Evolutionary conservation across 2,888 invertebrate species (phyloP).

Genomic region (Pachymerium ferrugineum): DNA sequence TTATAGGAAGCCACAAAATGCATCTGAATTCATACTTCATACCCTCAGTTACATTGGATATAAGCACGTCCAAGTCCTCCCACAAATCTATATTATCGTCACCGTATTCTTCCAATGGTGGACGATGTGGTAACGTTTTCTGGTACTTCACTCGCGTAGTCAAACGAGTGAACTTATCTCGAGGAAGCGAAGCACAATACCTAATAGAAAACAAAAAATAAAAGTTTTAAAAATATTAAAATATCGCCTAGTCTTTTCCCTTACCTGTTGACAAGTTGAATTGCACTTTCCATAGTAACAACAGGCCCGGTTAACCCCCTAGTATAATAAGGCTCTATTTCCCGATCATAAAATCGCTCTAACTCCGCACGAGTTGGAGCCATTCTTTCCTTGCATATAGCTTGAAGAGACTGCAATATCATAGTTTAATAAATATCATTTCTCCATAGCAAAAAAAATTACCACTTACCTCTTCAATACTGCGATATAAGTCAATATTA

Average conservation of each 20-base stretch:
- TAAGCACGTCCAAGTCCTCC: background rate
- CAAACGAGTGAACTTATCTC: constrained; percentile 53
- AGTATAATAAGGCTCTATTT: background rate
- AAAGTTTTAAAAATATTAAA: background rate
- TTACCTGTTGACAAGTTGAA: constrained; percentile 61
- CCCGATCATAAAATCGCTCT: background rate
- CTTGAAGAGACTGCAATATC: background rate
- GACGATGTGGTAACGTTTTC: background rate
- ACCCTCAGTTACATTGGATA: background rate
- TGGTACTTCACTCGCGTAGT: constrained; percentile 43
- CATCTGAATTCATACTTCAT: background rate
- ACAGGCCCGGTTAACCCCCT: constrained; percentile 44
- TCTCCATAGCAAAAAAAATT: background rate
- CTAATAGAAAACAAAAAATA: constrained; percentile 38
- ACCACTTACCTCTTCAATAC: background rate
- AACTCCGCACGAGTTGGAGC: background rate
- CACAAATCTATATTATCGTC: background rate
- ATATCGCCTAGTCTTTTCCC: constrained; percentile 25
- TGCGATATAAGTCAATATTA: background rate
- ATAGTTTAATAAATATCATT: background rate
- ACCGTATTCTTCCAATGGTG: background rate
- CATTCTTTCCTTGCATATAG: background rate
- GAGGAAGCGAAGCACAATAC: constrained; percentile 53
- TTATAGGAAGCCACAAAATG: background rate
- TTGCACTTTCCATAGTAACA: constrained; percentile 58